Conservation (phyloP, 2,797 vertebrate species). For the Cynopterus sphinx region DNA sequence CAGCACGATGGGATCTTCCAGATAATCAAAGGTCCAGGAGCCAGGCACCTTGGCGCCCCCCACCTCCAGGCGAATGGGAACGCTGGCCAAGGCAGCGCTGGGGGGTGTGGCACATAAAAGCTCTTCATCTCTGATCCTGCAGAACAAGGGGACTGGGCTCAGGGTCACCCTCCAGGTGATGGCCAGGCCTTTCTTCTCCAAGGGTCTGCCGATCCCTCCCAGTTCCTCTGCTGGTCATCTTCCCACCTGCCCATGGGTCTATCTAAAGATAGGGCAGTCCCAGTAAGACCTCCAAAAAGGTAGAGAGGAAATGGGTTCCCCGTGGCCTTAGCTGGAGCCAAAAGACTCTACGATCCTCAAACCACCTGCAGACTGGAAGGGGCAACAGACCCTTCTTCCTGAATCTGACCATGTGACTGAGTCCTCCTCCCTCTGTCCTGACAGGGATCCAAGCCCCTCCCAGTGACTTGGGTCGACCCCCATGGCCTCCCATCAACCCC, state of each 20-base stretch:
- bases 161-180: background rate
- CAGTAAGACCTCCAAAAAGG: background rate
- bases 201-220: too few relatives aligned
- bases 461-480: background rate
- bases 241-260: background rate
- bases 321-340: background rate
- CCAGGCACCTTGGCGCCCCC: conserved; percentile 88
- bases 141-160: background rate
- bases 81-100: background rate
- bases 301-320: background rate
- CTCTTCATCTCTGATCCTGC: conserved; percentile 61
- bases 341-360: background rate
- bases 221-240: background rate
- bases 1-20: conserved; percentile 89
- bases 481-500: background rate
- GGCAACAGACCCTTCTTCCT: background rate
- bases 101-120: conserved; percentile 77
- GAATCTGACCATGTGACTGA: background rate
- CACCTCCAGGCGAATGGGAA: conserved; percentile 85
- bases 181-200: background rate
- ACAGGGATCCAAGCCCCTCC: background rate
- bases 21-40: conserved; percentile 90
- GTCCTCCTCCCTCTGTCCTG: conserved; percentile 1
- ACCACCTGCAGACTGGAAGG: background rate
- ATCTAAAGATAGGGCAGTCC: background rate